These are phyloP conservation scores for Dicrurus megarhynchus DNA, from an alignment of 2,113 vertebrate species.

Conservation along the genomic window DNA sequence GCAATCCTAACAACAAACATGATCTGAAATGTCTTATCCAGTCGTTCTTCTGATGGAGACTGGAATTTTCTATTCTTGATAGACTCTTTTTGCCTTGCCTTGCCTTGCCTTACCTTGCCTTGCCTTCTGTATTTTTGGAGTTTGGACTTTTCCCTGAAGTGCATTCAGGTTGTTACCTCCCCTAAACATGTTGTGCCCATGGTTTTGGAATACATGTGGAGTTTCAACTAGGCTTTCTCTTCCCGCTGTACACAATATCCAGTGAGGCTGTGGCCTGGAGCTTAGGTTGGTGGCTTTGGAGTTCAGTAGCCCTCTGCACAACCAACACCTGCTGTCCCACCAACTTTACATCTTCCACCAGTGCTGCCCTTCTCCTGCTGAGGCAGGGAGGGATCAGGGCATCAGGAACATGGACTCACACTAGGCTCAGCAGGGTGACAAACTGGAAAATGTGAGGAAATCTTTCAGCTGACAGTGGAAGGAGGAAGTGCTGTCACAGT, in stretches of 20 bases:
- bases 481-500: not conserved
- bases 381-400: not conserved
- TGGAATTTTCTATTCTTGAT: not conserved
- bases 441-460: not conserved
- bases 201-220: not conserved
- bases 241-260: fast-evolving
- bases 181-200: not conserved
- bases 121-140: not conserved
- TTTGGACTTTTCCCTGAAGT: not conserved
- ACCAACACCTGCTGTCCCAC: not conserved
- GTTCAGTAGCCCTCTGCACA: not conserved
- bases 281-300: not conserved
- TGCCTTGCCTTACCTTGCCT: no score
- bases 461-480: not conserved
- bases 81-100: not conserved
- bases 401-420: fast-evolving
- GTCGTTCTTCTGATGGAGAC: not conserved
- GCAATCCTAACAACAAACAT: not conserved
- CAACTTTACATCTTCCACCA: not conserved
- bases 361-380: not conserved
- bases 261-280: not conserved
- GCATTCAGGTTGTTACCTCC: not conserved
- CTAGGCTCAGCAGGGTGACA: not conserved
- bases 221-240: not conserved
- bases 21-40: not conserved